Conservation (phyloP, 35 echinoderm and acorn worm species). For the Lytechinus variegatus region DNA sequence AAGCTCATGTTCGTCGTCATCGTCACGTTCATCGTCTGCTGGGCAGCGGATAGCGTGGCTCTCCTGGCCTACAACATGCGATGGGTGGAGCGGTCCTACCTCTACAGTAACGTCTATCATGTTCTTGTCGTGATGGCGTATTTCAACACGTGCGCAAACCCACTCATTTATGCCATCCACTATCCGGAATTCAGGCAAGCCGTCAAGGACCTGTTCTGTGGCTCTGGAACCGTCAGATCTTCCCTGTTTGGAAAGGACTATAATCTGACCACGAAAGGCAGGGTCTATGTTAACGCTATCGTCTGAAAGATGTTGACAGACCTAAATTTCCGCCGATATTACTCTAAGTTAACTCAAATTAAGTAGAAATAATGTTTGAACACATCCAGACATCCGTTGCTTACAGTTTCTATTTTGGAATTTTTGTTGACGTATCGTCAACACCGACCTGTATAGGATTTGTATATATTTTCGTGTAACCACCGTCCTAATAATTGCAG, state of each 20-base stretch:
- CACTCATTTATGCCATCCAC: constrained; percentile 82
- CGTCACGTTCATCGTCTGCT: constrained; percentile 8
- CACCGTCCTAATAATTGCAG: too few relatives aligned
- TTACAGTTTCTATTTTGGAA: too few relatives aligned
- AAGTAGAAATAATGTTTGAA: too few relatives aligned
- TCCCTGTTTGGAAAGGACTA: not conserved
- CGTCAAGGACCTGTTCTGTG: not conserved
- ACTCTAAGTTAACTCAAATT: too few relatives aligned
- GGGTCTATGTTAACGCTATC: not conserved
- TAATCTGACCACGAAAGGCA: not conserved
- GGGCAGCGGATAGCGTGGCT: constrained; percentile 64
- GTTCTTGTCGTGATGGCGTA: constrained; percentile 76
- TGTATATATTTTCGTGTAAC: too few relatives aligned
- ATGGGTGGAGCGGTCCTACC: constrained; percentile 51
- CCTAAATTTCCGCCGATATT: too few relatives aligned
- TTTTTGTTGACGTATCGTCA: too few relatives aligned
- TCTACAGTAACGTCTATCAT: constrained; percentile 61
- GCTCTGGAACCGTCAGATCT: not conserved
- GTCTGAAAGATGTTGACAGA: not conserved
- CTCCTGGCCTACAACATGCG: constrained; percentile 79
- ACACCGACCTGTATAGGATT: too few relatives aligned
- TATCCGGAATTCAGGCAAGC: constrained; percentile 81
- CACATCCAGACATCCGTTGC: too few relatives aligned
- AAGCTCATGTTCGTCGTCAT: constrained; percentile 32
- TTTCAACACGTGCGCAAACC: constrained; percentile 88